Percentiles rank a stretch among this genome's conserved stretches.
phyloP scores from a whole-genome alignment of 2,113 vertebrate species.

The Phylloscopus whistleri region DNA sequence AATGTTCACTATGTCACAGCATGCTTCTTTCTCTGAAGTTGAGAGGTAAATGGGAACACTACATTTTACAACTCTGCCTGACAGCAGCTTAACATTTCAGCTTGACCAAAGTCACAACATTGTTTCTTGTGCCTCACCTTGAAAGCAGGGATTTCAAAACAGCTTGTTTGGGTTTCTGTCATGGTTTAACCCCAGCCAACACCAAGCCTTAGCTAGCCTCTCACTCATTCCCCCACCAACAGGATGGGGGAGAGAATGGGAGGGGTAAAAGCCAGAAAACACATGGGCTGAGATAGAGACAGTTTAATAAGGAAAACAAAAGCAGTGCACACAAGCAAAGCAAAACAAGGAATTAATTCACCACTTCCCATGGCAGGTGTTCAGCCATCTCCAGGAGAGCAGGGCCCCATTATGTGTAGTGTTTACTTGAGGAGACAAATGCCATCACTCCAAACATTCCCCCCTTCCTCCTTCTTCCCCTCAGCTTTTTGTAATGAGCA shows the following conservation, averaged over 20 bases:
- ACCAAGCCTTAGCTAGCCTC: not conserved
- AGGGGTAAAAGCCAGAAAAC: not conserved
- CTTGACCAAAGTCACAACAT: not conserved
- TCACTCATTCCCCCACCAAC: accelerated
- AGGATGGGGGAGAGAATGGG: accelerated
- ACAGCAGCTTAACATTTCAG: not conserved
- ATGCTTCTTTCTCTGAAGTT: slow-evolving; percentile 19
- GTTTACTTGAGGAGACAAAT: accelerated
- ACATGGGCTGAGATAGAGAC: not conserved
- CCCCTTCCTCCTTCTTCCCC: not conserved
- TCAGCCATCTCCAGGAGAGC: not conserved
- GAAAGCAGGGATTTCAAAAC: not conserved
- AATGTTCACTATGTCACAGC: slow-evolving; percentile 33
- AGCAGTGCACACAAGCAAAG: accelerated
- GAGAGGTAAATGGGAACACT: slow-evolving; percentile 23
- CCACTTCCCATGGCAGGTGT: not conserved
- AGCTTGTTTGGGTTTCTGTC: not conserved
- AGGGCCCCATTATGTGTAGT: accelerated
- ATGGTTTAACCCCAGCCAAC: not conserved
- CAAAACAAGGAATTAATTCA: not conserved
- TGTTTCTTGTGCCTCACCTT: not conserved
- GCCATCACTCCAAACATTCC: accelerated
- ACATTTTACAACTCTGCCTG: not conserved
- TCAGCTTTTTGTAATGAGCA: accelerated
- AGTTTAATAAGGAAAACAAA: not conserved